Percentiles rank a stretch among this genome's conserved stretches.
phyloP scores from a whole-genome alignment of 2,797 vertebrate species.

The Antennarius maculatus region DNA sequence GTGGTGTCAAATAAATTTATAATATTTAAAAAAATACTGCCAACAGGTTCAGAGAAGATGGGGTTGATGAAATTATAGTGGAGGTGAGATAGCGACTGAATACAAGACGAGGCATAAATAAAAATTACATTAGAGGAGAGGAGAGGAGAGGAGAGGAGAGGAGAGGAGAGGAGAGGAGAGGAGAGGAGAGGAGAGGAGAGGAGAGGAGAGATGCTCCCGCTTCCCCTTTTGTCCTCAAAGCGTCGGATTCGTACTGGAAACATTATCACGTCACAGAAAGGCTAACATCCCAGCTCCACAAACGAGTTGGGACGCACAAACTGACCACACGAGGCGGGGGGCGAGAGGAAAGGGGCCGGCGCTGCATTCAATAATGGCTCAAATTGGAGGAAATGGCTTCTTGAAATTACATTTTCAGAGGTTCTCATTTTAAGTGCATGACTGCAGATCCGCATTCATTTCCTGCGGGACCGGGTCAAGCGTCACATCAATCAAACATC shows the following conservation, averaged over 20 bases:
- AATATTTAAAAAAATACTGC: slow-evolving; percentile 11
- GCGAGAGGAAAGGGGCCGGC: slow-evolving; percentile 24
- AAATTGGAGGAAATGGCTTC: slow-evolving; percentile 81
- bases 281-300: background rate
- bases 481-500: slow-evolving; percentile 55
- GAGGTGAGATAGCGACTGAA: background rate
- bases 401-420: slow-evolving; percentile 76
- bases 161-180: slow-evolving; percentile 11
- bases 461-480: slow-evolving; percentile 60
- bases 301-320: slow-evolving; percentile 14
- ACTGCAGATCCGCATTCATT: slow-evolving; percentile 59
- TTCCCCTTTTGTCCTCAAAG: too few relatives aligned
- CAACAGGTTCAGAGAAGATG: slow-evolving; percentile 12
- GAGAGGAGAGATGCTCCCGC: slow-evolving; percentile 18
- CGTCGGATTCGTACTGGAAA: background rate
- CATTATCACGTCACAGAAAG: slow-evolving; percentile 4
- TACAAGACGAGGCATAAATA: slow-evolving; percentile 13
- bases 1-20: slow-evolving; percentile 16
- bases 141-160: slow-evolving; percentile 13
- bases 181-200: slow-evolving; percentile 11
- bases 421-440: slow-evolving; percentile 65
- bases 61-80: slow-evolving; percentile 2
- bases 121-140: slow-evolving; percentile 40
- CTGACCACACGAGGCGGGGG: slow-evolving; percentile 35
- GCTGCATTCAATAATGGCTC: slow-evolving; percentile 70